A percentile compares a stretch with the other conserved stretches of the same genome.
Conservation (phyloP, 2,113 vertebrate genomes). For the Pagrus major region DNA sequence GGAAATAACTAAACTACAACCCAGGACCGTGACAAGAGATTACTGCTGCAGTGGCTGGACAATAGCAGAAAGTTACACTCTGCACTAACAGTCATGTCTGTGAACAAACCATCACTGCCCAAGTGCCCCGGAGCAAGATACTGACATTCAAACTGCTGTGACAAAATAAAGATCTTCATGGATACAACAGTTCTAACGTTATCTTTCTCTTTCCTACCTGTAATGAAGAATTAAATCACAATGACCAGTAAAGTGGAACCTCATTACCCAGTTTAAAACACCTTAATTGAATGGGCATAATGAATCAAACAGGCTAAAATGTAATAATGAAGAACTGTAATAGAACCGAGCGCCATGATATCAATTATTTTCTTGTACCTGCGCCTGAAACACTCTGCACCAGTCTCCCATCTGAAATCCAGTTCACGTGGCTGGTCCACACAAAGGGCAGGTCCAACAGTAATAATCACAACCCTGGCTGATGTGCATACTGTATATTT, state of each 20-base stretch:
- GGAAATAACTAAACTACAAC: no score
- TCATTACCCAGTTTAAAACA: constrained; percentile 35
- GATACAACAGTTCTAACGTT: neutral
- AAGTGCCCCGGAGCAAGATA: constrained; percentile 3
- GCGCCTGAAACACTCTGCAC: neutral
- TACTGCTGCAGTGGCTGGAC: neutral
- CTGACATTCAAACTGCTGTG: neutral
- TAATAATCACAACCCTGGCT: neutral
- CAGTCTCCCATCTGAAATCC: neutral
- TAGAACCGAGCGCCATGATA: neutral
- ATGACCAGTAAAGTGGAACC: constrained; percentile 28
- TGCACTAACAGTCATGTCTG: neutral
- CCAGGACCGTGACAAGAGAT: no score
- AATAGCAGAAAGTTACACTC: neutral
- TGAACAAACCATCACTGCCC: neutral
- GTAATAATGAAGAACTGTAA: neutral
- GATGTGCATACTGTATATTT: neutral
- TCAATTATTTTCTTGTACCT: constrained; percentile 10
- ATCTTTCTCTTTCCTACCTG: neutral
- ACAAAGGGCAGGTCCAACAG: neutral
- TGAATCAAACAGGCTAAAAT: constrained; percentile 36
- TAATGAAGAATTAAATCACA: constrained; percentile 42
- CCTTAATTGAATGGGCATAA: constrained; percentile 31
- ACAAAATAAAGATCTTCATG: constrained; percentile 4
- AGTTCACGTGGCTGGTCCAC: neutral